A percentile compares a stretch with the other conserved stretches of the same genome.
Evolutionary conservation across 2,113 vertebrate genomes (phyloP).

Genomic region (Notothenia coriiceps): DNA sequence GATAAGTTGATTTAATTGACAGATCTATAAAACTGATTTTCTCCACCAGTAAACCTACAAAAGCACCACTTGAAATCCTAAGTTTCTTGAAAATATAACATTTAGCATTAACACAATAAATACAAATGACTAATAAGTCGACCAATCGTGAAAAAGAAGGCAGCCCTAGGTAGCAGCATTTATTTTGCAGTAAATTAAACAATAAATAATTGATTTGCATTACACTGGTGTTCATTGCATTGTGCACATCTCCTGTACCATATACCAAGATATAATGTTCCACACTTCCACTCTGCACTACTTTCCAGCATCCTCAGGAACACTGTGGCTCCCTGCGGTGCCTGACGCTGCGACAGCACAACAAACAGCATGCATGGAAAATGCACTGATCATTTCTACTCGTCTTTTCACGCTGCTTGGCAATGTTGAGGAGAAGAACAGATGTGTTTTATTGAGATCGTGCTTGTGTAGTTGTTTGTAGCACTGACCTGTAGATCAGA

Average conservation of each 20-base stretch:
- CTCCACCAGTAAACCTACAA: no score
- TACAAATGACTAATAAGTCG: no score
- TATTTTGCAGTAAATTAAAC: background rate
- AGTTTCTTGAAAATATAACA: no score
- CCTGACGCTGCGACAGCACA: constrained; percentile 35
- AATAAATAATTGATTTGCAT: background rate
- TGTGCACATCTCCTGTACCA: constrained; percentile 14
- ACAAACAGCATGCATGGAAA: constrained; percentile 46
- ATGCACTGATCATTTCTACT: constrained; percentile 23
- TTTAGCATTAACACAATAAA: no score
- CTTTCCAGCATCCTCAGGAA: constrained; percentile 31
- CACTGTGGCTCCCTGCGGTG: constrained; percentile 16
- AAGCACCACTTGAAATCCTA: no score
- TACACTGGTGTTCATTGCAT: constrained; percentile 17
- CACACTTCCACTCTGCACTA: constrained; percentile 25
- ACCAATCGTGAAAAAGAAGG: no score
- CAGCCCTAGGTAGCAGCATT: background rate
- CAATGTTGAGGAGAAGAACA: constrained; percentile 29
- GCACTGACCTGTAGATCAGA: constrained; percentile 19
- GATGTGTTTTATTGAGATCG: constrained; percentile 25
- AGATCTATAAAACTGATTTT: no score
- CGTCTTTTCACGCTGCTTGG: constrained; percentile 24
- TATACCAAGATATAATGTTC: constrained; percentile 30
- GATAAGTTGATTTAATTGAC: no score
- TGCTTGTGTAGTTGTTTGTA: constrained; percentile 31